Conservation (phyloP, 2,113 vertebrate genomes). For the Oreocharis arfaki region DNA sequence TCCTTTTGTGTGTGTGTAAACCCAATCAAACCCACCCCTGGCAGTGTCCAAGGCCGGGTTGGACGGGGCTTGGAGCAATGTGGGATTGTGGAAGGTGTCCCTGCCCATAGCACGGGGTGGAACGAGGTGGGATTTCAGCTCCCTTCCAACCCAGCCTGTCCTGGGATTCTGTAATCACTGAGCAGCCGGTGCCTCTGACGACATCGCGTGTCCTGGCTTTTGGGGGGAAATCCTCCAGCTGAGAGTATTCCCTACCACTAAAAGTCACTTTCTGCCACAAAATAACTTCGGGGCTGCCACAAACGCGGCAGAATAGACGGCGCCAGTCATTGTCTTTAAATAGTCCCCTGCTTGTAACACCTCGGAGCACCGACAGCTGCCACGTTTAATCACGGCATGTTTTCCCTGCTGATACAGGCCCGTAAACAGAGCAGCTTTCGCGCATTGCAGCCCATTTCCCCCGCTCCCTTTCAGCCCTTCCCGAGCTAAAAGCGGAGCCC, state of each 20-base stretch:
- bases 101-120: background rate
- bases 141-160: background rate
- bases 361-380: slow-evolving; percentile 26
- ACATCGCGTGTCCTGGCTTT: rapidly evolving
- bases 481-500: background rate
- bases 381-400: background rate
- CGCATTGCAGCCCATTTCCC: background rate
- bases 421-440: background rate
- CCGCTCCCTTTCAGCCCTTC: background rate
- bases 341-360: slow-evolving; percentile 37
- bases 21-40: background rate
- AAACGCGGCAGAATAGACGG: background rate
- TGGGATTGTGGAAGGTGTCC: background rate
- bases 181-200: background rate
- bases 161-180: background rate
- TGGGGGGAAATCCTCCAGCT: background rate
- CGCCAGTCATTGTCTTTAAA: slow-evolving; percentile 51
- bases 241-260: background rate
- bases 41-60: rapidly evolving
- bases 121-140: background rate
- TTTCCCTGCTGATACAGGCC: background rate
- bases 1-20: background rate
- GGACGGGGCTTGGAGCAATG: background rate
- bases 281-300: background rate
- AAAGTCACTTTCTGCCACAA: background rate